Percentiles rank a stretch among this genome's conserved stretches.
Evolutionary conservation across 2,113 vertebrate species (phyloP).

Genomic region (Motacilla tschutschensis): DNA sequence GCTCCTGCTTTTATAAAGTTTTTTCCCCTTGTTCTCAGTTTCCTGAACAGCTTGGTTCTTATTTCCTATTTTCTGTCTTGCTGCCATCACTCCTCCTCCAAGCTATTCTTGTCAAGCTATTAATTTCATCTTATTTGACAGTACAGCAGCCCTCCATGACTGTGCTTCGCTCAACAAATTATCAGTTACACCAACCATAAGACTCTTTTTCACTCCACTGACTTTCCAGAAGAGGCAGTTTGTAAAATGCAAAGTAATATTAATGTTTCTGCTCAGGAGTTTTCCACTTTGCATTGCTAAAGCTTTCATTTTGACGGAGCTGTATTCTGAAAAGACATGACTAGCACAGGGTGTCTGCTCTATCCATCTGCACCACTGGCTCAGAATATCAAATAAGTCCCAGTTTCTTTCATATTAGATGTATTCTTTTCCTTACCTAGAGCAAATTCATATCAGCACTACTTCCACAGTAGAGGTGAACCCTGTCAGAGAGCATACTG

Average conservation of each 20-base stretch:
- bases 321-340: conserved; percentile 4
- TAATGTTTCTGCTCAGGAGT: conserved; percentile 32
- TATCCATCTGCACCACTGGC: conserved; percentile 9
- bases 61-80: conserved; percentile 24
- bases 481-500: background rate
- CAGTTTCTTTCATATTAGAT: background rate
- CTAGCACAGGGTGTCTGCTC: background rate
- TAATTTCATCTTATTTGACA: conserved; percentile 41
- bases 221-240: conserved; percentile 27
- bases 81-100: conserved; percentile 35
- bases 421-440: background rate
- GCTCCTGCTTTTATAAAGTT: background rate
- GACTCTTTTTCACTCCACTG: conserved; percentile 17
- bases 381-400: conserved; percentile 27
- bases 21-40: background rate
- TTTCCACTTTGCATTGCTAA: conserved; percentile 32
- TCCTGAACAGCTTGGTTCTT: conserved; percentile 25
- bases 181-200: conserved; percentile 31
- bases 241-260: conserved; percentile 49
- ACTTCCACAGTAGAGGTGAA: background rate
- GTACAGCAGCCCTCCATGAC: background rate
- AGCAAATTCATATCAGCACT: background rate
- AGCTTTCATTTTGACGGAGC: conserved; percentile 31
- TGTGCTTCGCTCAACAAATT: conserved; percentile 32
- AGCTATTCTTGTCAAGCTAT: conserved; percentile 42